A percentile compares a stretch with the other conserved stretches of the same genome.
phyloP scores from a whole-genome alignment of 2,113 vertebrate species.

The Phocoena phocoena region DNA sequence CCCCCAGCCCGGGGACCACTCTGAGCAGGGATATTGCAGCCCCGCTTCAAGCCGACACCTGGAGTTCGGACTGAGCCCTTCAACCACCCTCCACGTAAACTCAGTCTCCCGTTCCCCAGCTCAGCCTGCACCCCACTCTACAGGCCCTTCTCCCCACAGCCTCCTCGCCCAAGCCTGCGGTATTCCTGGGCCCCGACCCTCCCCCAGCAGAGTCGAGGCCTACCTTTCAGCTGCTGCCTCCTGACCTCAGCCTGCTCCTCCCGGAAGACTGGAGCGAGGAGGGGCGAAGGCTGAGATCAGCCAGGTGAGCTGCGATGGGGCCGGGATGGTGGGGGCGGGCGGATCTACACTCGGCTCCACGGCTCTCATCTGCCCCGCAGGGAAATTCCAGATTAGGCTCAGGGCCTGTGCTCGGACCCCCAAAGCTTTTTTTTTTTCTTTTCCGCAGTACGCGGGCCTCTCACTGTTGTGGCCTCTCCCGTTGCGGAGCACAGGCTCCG shows the following conservation, averaged over 20 bases:
- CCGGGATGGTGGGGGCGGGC: neutral
- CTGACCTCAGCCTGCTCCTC: neutral
- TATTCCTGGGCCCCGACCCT: neutral
- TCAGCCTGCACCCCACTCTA: neutral
- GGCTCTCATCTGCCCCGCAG: neutral
- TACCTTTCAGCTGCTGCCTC: neutral
- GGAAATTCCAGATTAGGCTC: neutral
- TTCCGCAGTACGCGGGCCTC: no score
- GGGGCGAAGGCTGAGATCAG: neutral
- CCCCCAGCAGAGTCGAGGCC: neutral
- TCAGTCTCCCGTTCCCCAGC: accelerated
- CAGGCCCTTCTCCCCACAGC: neutral
- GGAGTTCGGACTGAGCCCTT: neutral
- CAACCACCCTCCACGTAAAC: neutral
- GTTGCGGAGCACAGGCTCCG: no score
- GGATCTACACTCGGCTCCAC: neutral
- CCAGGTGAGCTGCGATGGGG: neutral
- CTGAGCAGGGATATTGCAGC: neutral
- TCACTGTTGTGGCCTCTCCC: no score
- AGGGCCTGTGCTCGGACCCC: neutral
- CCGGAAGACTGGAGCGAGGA: neutral
- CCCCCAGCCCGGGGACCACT: neutral
- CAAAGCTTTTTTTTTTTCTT: no score
- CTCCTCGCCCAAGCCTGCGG: neutral
- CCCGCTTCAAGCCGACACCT: neutral